Evolutionary conservation across 2,797 vertebrate genomes (phyloP).

Genomic region (Acipenser oxyrinchus): DNA sequence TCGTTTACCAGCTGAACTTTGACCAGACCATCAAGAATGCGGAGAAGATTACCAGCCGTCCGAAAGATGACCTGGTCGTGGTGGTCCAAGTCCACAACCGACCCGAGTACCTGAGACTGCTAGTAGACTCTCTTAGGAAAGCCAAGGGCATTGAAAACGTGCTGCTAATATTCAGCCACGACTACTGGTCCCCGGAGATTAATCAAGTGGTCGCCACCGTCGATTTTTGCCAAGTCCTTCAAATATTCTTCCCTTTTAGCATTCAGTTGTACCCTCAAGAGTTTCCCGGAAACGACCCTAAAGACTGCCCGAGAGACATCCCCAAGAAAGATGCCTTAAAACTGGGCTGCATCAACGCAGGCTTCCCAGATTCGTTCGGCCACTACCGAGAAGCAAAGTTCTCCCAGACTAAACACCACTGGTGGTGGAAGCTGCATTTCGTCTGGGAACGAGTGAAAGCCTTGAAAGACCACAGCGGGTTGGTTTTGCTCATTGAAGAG

Average conservation of each 20-base stretch:
- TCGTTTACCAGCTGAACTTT: conserved; percentile 91
- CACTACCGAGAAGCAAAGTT: conserved; percentile 95
- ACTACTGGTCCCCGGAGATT: conserved; percentile 87
- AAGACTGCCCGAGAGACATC: conserved; percentile 87
- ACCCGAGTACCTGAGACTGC: conserved; percentile 77
- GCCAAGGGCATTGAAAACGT: conserved; percentile 69
- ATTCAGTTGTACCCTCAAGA: conserved; percentile 89
- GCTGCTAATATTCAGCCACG: conserved; percentile 93
- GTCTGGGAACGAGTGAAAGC: conserved; percentile 84
- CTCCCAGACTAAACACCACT: conserved; percentile 96
- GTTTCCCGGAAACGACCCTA: conserved; percentile 89
- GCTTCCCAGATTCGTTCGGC: conserved; percentile 90
- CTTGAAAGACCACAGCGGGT: conserved; percentile 70
- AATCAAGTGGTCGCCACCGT: conserved; percentile 77
- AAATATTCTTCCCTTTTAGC: conserved; percentile 97
- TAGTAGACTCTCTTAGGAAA: conserved; percentile 79
- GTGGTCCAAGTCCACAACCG: conserved; percentile 91
- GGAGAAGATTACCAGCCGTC: conserved; percentile 50
- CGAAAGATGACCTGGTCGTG: conserved; percentile 69
- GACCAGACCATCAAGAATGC: conserved; percentile 83
- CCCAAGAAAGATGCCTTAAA: conserved; percentile 77
- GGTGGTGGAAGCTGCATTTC: conserved; percentile 99
- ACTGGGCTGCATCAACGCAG: conserved; percentile 87
- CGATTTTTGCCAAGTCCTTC: conserved; percentile 90
- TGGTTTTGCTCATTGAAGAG: conserved; percentile 86